Percentiles rank a stretch among this genome's conserved stretches.
These are phyloP conservation scores for Lophotis ruficrista DNA, from an alignment of 2,113 vertebrate genomes.

Conservation along the genomic window DNA sequence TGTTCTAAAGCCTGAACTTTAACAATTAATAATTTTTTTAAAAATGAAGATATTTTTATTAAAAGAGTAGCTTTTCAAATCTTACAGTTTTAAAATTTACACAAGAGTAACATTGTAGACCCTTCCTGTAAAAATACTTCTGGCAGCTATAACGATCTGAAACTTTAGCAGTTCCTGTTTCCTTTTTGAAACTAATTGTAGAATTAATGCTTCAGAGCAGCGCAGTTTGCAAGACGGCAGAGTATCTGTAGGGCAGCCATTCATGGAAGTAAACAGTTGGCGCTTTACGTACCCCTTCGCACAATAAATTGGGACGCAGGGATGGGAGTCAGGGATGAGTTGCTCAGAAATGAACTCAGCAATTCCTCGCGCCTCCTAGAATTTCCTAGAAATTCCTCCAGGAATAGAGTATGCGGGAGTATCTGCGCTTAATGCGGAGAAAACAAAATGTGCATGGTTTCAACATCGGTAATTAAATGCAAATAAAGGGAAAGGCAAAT, in stretches of 20 bases:
- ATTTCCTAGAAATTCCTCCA: neutral
- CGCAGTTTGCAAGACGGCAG: neutral
- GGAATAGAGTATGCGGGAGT: neutral
- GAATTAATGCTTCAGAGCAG: constrained; percentile 34
- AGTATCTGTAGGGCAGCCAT: neutral
- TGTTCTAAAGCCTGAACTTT: neutral
- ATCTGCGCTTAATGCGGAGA: neutral
- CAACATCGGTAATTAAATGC: neutral
- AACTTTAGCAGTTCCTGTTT: constrained; percentile 65
- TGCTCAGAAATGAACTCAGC: neutral
- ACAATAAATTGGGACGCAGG: neutral
- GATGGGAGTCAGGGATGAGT: neutral
- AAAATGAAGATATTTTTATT: neutral
- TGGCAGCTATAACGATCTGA: constrained; percentile 57
- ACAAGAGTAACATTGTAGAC: neutral
- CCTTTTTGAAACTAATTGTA: constrained; percentile 66
- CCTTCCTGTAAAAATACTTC: constrained; percentile 51
- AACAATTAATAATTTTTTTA: neutral
- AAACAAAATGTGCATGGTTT: neutral
- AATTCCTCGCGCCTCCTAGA: neutral
- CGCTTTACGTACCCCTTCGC: neutral
- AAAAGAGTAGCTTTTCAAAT: neutral
- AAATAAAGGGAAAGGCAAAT: constrained; percentile 32
- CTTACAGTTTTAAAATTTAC: constrained; percentile 11
- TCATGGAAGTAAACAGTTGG: neutral